Percentiles rank a stretch among this genome's conserved stretches.
Evolutionary conservation across 92 coral and sea anemone species (phyloP).

Genomic region (Anthopleura xanthogrammica): DNA sequence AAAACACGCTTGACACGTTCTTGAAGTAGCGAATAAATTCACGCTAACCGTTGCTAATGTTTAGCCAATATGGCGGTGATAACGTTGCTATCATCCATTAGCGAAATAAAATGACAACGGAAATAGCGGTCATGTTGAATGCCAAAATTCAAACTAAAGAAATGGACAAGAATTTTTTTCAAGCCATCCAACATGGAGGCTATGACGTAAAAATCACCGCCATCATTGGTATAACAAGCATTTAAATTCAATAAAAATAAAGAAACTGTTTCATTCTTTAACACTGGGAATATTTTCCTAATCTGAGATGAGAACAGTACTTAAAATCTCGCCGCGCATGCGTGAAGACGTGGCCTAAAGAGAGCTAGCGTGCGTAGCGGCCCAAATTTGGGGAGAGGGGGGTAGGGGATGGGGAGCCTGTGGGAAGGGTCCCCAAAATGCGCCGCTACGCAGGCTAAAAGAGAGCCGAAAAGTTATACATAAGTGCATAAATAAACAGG

Average conservation of each 20-base stretch:
- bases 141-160: not conserved
- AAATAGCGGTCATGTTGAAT: not conserved
- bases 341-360: not conserved
- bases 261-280: not conserved
- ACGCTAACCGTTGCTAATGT: not conserved
- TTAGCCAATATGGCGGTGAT: not conserved
- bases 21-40: not conserved
- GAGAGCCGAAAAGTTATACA: not conserved
- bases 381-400: too few species aligned
- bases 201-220: not conserved
- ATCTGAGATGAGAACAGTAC: not conserved
- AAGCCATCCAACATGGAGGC: not conserved
- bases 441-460: too few species aligned
- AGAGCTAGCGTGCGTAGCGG: not conserved
- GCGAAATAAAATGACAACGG: not conserved
- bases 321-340: not conserved
- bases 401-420: too few species aligned
- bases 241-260: not conserved
- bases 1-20: not conserved
- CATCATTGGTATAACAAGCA: not conserved
- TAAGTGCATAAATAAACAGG: not conserved
- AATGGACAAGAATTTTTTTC: not conserved
- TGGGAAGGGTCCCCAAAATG: too few species aligned
- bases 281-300: not conserved
- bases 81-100: not conserved